Conservation (phyloP, 2,888 invertebrate species). For the Ophion slaviceki region DNA sequence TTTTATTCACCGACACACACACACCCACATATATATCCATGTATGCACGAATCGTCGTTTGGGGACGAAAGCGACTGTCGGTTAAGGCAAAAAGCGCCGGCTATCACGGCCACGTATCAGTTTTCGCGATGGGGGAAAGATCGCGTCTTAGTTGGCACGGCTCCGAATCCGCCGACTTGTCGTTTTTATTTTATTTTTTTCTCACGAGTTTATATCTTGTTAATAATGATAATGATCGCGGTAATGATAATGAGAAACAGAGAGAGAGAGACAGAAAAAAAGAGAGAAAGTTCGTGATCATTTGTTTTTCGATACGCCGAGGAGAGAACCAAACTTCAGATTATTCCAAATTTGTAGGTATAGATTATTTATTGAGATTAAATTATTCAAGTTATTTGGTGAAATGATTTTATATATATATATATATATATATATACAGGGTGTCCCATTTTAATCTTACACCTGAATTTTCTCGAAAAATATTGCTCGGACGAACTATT, state of each 20-base stretch:
- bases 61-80: conserved; percentile 43
- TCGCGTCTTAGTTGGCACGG: conserved; percentile 35
- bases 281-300: neutral
- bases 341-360: neutral
- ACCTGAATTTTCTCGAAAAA: too few relatives aligned
- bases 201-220: neutral
- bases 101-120: conserved; percentile 42
- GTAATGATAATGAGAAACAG: conserved; percentile 17
- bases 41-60: conserved; percentile 31
- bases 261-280: too few relatives aligned
- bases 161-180: conserved; percentile 37
- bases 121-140: conserved; percentile 24
- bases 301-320: neutral
- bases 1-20: neutral
- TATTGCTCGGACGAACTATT: too few relatives aligned
- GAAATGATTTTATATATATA: too few relatives aligned
- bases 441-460: too few relatives aligned
- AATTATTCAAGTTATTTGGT: too few relatives aligned
- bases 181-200: conserved; percentile 23
- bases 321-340: neutral
- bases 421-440: too few relatives aligned
- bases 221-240: conserved; percentile 28
- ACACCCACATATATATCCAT: neutral
- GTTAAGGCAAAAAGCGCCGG: conserved; percentile 29
- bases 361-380: neutral